phyloP scores from a whole-genome alignment of 1,140 invertebrate species.

The Nomia melanderi region DNA sequence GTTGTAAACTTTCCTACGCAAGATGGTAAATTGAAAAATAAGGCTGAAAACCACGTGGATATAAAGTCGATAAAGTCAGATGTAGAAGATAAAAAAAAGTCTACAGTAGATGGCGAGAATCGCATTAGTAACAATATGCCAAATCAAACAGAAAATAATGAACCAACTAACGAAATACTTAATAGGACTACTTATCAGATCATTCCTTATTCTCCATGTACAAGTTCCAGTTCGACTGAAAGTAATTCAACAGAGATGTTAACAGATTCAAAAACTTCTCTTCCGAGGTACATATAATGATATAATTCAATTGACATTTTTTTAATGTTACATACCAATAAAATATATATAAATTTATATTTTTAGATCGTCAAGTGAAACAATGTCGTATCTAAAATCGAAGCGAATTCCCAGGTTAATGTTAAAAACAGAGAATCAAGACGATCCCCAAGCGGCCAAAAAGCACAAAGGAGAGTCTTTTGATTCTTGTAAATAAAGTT shows the following conservation, averaged over 20 bases:
- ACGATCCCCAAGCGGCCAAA: conserved; percentile 70
- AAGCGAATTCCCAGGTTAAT: conserved; percentile 77
- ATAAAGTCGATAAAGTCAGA: conserved; percentile 64
- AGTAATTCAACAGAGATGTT: conserved; percentile 61
- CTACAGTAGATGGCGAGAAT: conserved; percentile 50
- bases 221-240: conserved; percentile 62
- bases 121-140: conserved; percentile 35
- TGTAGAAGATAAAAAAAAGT: conserved; percentile 70
- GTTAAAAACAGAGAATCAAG: conserved; percentile 70
- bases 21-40: conserved; percentile 76
- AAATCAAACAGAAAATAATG: conserved; percentile 51
- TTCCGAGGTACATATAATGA: conserved; percentile 41
- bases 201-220: conserved; percentile 66
- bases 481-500: conserved; percentile 81
- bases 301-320: background rate
- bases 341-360: conserved; percentile 9
- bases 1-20: conserved; percentile 77
- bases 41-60: conserved; percentile 63
- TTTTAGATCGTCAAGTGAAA: conserved; percentile 68
- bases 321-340: background rate
- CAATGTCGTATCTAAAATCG: conserved; percentile 73
- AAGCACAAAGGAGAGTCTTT: conserved; percentile 75
- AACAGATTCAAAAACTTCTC: conserved; percentile 54
- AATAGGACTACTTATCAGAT: conserved; percentile 61
- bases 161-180: conserved; percentile 38